Evolutionary conservation across 2,797 vertebrate species (phyloP).

Genomic region (Myripristis jacobus): DNA sequence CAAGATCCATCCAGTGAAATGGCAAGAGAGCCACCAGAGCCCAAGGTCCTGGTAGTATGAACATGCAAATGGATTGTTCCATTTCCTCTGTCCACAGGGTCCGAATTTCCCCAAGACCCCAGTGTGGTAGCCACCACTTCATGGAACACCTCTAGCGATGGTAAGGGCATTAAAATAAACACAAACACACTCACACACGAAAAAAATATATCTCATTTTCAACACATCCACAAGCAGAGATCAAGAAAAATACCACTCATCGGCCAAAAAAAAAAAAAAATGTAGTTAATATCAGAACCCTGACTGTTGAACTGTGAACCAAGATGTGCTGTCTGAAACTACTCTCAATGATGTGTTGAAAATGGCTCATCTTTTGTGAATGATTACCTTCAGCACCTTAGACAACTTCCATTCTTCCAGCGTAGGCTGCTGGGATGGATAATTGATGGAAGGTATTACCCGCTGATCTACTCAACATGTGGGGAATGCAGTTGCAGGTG

Average conservation of each 20-base stretch:
- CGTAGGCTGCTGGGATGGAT: slow-evolving; percentile 15
- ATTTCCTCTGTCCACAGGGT: slow-evolving; percentile 83
- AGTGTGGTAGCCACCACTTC: slow-evolving; percentile 87
- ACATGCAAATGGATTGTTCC: slow-evolving; percentile 39
- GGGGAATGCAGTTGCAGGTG: slow-evolving; percentile 52
- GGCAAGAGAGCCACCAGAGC: background rate
- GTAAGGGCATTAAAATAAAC: slow-evolving; percentile 73
- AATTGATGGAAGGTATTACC: slow-evolving; percentile 54
- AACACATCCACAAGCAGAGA: background rate
- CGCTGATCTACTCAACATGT: slow-evolving; percentile 55
- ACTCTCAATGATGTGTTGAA: slow-evolving; percentile 29
- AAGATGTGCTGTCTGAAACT: slow-evolving; percentile 21
- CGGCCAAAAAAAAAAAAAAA: too few species aligned
- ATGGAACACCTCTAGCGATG: slow-evolving; percentile 91
- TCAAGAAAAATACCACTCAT: background rate
- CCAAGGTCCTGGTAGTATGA: background rate
- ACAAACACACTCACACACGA: slow-evolving; percentile 33
- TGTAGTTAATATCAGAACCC: too few species aligned
- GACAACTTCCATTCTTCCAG: slow-evolving; percentile 17
- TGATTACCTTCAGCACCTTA: slow-evolving; percentile 21
- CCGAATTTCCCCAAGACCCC: slow-evolving; percentile 85
- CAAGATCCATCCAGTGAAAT: background rate
- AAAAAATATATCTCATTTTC: background rate
- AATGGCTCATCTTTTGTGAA: slow-evolving; percentile 20
- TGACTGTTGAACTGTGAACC: slow-evolving; percentile 11